These are phyloP conservation scores for Drosophila nebulosa DNA, from an alignment of 1,140 invertebrate genomes.

Conservation along the genomic window DNA sequence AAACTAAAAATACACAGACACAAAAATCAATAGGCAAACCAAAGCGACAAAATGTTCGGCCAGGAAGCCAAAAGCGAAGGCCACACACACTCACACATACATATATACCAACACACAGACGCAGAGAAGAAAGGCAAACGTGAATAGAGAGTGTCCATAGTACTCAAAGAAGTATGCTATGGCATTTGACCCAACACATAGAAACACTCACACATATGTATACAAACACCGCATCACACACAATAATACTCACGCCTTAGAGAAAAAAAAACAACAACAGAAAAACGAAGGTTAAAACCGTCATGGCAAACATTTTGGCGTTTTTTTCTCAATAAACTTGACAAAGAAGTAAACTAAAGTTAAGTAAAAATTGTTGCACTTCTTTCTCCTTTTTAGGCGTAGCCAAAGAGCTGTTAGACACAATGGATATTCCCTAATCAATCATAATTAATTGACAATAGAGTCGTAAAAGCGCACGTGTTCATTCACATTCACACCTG, in stretches of 20 bases:
- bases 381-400: too few relatives aligned
- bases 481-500: background rate
- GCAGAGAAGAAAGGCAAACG: background rate
- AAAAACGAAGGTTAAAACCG: slow-evolving; percentile 68
- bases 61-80: background rate
- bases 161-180: slow-evolving; percentile 66
- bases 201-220: background rate
- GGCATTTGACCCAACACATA: slow-evolving; percentile 33
- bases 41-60: slow-evolving; percentile 6
- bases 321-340: slow-evolving; percentile 5
- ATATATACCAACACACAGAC: background rate
- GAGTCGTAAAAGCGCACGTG: background rate
- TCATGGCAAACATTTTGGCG: slow-evolving; percentile 67
- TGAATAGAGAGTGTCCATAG: background rate
- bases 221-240: background rate
- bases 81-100: background rate
- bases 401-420: too few relatives aligned
- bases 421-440: too few relatives aligned
- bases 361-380: background rate
- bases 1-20: background rate
- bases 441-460: too few relatives aligned
- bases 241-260: slow-evolving; percentile 7
- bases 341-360: background rate
- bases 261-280: slow-evolving; percentile 44
- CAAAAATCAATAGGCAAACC: slow-evolving; percentile 7